Conservation (phyloP, 2,113 vertebrate genomes). For the Syngnathus typhle region DNA sequence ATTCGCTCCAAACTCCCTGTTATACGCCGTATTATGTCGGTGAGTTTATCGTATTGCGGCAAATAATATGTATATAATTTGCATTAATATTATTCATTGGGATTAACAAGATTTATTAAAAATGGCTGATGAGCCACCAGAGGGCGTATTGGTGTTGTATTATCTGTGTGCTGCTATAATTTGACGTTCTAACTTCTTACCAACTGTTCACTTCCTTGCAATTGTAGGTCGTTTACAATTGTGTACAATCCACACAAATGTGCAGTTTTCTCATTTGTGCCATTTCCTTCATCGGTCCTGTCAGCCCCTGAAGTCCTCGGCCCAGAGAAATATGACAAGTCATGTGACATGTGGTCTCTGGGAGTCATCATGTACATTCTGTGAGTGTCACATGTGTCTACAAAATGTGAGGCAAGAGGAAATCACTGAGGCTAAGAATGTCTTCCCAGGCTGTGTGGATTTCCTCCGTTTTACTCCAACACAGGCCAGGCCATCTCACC, state of each 20-base stretch:
- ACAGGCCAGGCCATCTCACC: conserved; percentile 95
- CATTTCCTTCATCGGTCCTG: conserved; percentile 18
- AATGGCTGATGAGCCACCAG: background rate
- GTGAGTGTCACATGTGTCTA: conserved; percentile 74
- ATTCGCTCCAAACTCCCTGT: conserved; percentile 65
- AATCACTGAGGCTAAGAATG: background rate
- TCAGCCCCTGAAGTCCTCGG: conserved; percentile 94
- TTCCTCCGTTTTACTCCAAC: conserved; percentile 96
- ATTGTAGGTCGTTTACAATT: background rate
- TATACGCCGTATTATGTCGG: conserved; percentile 65
- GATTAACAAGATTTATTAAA: too few species aligned
- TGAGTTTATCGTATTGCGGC: conserved; percentile 18
- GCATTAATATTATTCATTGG: too few species aligned
- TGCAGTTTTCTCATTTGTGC: background rate
- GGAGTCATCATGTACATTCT: conserved; percentile 98
- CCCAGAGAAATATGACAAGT: conserved; percentile 97
- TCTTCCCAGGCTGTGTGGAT: conserved; percentile 84
- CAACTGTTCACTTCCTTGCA: background rate
- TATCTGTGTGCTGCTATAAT: background rate
- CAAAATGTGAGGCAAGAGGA: background rate
- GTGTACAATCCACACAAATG: background rate
- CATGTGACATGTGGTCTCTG: conserved; percentile 98
- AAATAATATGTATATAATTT: background rate
- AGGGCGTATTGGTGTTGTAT: background rate
- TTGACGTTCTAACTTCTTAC: background rate